Base-by-base conservation (phyloP, 1,140 invertebrate species). In the Hetaerina americana region DNA sequence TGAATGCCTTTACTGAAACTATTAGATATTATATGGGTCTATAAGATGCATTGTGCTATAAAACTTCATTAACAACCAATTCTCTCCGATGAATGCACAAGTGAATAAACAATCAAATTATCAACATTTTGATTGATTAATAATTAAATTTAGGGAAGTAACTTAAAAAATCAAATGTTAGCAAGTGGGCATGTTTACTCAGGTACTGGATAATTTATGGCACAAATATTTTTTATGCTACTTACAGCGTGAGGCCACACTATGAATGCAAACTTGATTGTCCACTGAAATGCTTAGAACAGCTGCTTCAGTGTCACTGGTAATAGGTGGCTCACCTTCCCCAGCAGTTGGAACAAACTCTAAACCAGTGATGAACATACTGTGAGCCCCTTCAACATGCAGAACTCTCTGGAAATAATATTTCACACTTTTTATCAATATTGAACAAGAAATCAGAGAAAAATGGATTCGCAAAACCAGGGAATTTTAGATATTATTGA, bases 231-330 rank as follows among this genome's bases (percentile, higher is more conserved):
- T 40, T 40, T 40, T 40, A 40, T 15, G 15, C 31, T 57, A 57
- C 40, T 57, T 87, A 95, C 93, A 84, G 86, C 90, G 87, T 79
- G 87, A 87, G 29, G 91, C 90, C 81, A 96, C 87, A 78, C 90
- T 92, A 81, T 97, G 94, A 77, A 97, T 88, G 77, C 91, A 92
- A 72, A 97, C 89, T 82, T 90, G 90, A 82, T 97, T 96, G 83
- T 97, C 95, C 66, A 96, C 93, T 24, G 95, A 97, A 76, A 97
- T 95, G 78, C 94, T 96, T 66, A 97, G 84, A 73, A 97, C 89
- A 12, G 93, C 93, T 70, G 94, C 90, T 79, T 92, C 90, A 12
- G 86, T 78, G 76, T 88, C 86, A 77, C 88, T 88, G 18, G 87
- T 86, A 67, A 92, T 86, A 18, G 87, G 82, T 68, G 85, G 85